A percentile compares a stretch with the other conserved stretches of the same genome.
Evolutionary conservation across 2,888 invertebrate genomes (phyloP).

Genomic region (Tipula vernalis): DNA sequence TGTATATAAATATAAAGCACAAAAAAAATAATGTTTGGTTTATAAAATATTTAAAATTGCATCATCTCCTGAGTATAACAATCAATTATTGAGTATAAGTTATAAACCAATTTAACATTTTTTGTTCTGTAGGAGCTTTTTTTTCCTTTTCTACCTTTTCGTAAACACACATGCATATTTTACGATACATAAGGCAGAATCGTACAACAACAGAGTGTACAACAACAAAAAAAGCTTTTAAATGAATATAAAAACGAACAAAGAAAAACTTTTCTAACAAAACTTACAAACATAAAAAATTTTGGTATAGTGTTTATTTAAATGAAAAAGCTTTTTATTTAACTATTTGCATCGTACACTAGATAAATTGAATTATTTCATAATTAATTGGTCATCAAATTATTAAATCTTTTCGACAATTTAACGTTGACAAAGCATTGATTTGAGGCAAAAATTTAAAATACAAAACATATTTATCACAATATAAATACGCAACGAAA

Average conservation of each 20-base stretch:
- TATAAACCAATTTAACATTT: background rate
- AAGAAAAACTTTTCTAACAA: background rate
- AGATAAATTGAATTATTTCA: too few species aligned
- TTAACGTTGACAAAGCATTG: background rate
- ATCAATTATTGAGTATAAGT: constrained; percentile 4
- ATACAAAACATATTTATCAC: background rate
- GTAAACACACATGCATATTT: background rate
- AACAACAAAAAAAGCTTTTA: background rate
- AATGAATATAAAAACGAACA: background rate
- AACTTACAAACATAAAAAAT: background rate
- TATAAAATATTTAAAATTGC: constrained; percentile 4
- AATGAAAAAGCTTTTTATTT: background rate
- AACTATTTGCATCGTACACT: too few species aligned
- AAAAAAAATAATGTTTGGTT: background rate
- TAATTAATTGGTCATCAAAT: too few species aligned
- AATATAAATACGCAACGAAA: background rate
- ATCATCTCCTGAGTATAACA: background rate
- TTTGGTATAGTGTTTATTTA: background rate
- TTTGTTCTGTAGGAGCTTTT: background rate
- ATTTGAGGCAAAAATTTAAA: background rate
- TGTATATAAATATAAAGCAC: background rate
- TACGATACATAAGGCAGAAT: background rate
- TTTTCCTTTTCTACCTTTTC: background rate
- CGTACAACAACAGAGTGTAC: background rate
- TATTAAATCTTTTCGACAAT: background rate